Conservation (phyloP, 2,113 vertebrate genomes). For the Pleuronectes platessa region DNA sequence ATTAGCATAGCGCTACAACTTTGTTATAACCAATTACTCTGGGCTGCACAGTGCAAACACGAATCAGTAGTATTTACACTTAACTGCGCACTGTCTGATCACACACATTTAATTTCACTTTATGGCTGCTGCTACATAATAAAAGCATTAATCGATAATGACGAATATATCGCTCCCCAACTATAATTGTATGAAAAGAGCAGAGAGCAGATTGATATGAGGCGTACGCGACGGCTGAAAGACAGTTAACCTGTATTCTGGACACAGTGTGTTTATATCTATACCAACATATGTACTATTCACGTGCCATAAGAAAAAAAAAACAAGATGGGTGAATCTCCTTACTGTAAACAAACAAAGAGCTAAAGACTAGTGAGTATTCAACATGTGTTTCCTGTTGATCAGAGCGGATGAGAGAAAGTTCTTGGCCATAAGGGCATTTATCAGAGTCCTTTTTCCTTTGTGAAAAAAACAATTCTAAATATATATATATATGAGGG, state of each 20-base stretch:
- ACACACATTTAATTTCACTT: conserved; percentile 46
- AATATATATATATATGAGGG: conserved; percentile 6
- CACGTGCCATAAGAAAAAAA: conserved; percentile 78
- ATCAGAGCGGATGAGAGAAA: conserved; percentile 41
- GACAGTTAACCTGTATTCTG: conserved; percentile 26
- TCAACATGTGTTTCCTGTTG: conserved; percentile 53
- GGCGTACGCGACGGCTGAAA: conserved; percentile 31
- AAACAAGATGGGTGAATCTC: conserved; percentile 65
- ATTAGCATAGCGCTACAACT: conserved; percentile 45
- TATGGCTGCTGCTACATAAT: conserved; percentile 72
- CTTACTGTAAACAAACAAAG: conserved; percentile 72
- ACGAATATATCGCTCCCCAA: conserved; percentile 54
- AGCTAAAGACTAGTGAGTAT: conserved; percentile 57
- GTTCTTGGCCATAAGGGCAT: conserved; percentile 41
- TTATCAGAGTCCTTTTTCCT: conserved; percentile 44
- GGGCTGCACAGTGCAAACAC: conserved; percentile 67
- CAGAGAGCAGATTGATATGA: conserved; percentile 25
- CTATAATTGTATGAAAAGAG: conserved; percentile 45
- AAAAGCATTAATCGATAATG: conserved; percentile 49
- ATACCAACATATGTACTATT: conserved; percentile 61
- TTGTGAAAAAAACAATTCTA: conserved; percentile 2
- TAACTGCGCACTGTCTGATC: conserved; percentile 53
- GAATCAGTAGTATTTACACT: conserved; percentile 47
- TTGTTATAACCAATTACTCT: conserved; percentile 51
- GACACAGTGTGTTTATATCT: conserved; percentile 55